A percentile compares a stretch with the other conserved stretches of the same genome.
Conservation (phyloP, 2,113 vertebrate species). For the Gallinago jamesoni region DNA sequence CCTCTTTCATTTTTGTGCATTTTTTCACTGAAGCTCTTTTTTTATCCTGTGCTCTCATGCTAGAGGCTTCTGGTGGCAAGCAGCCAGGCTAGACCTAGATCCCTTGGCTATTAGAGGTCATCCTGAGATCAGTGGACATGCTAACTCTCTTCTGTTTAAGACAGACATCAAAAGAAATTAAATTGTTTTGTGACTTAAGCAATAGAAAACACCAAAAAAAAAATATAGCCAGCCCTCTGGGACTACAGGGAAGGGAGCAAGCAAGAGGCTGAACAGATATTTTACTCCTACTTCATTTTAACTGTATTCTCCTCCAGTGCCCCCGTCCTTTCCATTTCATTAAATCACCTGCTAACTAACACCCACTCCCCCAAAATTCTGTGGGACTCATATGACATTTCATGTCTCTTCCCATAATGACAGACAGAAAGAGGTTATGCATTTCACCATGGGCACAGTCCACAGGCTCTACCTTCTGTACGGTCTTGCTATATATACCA, state of each 20-base stretch:
- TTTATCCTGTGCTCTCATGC: background rate
- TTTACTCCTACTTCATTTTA: background rate
- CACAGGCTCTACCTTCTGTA: background rate
- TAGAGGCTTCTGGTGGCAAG: background rate
- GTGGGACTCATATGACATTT: background rate
- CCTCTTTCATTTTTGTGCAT: background rate
- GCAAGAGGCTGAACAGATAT: background rate
- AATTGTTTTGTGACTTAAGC: background rate
- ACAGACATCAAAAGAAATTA: constrained; percentile 24
- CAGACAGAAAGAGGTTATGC: background rate
- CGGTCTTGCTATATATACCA: background rate
- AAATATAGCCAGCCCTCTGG: background rate
- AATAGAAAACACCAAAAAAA: background rate
- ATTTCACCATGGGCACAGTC: background rate
- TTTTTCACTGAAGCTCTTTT: background rate
- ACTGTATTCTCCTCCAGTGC: background rate
- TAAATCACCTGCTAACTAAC: constrained; percentile 13
- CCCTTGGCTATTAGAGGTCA: background rate
- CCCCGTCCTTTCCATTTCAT: background rate
- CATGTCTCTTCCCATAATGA: background rate
- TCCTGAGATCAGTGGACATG: background rate
- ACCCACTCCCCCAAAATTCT: background rate
- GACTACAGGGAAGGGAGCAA: background rate
- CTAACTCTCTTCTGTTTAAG: background rate
- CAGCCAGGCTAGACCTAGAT: background rate